Evolutionary conservation across 2,797 vertebrate genomes (phyloP), one percentile per base, ranked within the genome.

Genomic region (Notolepis coatsorum): DNA sequence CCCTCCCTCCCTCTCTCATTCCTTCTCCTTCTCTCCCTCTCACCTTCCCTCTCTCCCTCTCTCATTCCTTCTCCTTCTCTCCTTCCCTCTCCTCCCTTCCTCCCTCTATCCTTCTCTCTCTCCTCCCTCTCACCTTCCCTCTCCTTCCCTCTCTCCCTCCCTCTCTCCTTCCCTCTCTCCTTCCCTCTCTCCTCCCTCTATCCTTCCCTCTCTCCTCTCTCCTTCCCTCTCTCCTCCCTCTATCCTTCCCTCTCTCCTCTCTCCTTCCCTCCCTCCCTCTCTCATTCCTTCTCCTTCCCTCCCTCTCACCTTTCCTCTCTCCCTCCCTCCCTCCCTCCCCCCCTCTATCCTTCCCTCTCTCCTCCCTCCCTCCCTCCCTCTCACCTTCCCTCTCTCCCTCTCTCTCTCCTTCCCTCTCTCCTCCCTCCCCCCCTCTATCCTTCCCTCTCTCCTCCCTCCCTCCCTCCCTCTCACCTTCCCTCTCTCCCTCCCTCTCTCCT

Each of bases 11-110:
- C 37, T 46, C 54, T 47, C n/a, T 1, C 56, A 15, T 18, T 1
- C 21, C 38, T 37, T 37, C 12, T 37, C 35, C 10, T 37, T 13
- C 12, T 37, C 35, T 37, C 35, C 9, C 21, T 12, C 9, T 35
- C 48, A 37, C 46, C 43, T 38, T 38, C 51, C 71, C 61, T 52
- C 60, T 79, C 50, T 70, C 65, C 51, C n/a, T 21, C 60, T 73
- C 78, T 80, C 62, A 76, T 69, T 65, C 39, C 75, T n/a, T n/a
- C 55, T 50, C 73, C 65, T 21, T 18, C 39, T 56, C 59, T 38
- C 50, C 50, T 33, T 43, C n/a, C n/a, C n/a, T n/a, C n/a, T n/a
- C n/a, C n/a, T n/a, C n/a, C n/a, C n/a, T n/a, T n/a, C n/a, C n/a
- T n/a, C n/a, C n/a, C n/a, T n/a, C n/a, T n/a, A n/a, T n/a, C n/a